Conservation (phyloP, 2,113 vertebrate species). For the Calonectris borealis region DNA sequence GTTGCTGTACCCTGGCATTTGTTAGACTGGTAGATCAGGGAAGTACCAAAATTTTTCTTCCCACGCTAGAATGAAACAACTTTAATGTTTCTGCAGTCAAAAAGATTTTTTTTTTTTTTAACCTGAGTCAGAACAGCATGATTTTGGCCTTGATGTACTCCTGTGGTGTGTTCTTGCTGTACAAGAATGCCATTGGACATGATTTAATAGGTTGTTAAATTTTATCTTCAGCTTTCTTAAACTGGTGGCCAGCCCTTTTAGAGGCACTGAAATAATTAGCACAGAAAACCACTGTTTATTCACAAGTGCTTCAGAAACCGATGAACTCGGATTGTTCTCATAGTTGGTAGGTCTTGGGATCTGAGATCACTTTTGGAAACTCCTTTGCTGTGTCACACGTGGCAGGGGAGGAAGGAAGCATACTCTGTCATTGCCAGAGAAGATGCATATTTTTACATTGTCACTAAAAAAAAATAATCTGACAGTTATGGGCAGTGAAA, state of each 20-base stretch:
- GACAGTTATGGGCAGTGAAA: not conserved
- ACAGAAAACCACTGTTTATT: not conserved
- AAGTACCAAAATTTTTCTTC: not conserved
- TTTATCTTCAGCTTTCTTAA: not conserved
- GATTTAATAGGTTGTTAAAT: not conserved
- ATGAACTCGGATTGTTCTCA: not conserved
- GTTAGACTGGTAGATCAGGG: not conserved
- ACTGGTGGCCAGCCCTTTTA: not conserved
- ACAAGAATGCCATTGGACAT: not conserved
- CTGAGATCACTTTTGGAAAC: not conserved
- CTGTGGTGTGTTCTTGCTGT: not conserved
- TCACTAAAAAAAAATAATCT: not conserved
- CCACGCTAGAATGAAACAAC: not conserved
- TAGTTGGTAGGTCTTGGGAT: not conserved
- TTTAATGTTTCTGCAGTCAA: not conserved
- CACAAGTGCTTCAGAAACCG: not conserved
- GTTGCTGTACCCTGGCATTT: not conserved
- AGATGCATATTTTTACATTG: not conserved
- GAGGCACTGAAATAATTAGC: not conserved
- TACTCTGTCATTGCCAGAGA: not conserved
- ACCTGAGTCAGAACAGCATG: not conserved
- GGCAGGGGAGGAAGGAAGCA: not conserved
- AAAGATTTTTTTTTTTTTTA: not conserved
- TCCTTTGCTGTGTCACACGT: accelerated
- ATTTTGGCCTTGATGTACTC: not conserved